phyloP scores from a whole-genome alignment of 1,140 invertebrate species.

The Trachymyrmex cornetzi region DNA sequence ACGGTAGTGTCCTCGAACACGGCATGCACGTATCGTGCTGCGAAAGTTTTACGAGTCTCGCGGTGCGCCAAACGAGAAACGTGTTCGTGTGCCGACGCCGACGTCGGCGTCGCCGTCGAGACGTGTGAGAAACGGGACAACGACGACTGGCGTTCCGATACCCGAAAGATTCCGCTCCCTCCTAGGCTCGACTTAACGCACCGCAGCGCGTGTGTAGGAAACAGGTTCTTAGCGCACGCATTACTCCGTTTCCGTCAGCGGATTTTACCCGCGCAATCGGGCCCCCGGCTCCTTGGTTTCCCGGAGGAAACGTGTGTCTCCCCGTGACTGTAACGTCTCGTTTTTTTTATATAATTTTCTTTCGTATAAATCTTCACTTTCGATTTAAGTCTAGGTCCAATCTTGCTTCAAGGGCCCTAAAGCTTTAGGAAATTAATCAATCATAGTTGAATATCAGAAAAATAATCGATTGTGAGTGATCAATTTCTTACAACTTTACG shows the following conservation, averaged over 20 bases:
- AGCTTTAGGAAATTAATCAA: too few species aligned
- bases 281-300: neutral
- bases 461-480: too few species aligned
- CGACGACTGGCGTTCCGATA: conserved; percentile 53
- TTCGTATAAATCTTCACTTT: neutral
- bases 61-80: conserved; percentile 74
- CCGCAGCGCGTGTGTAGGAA: conserved; percentile 71
- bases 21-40: conserved; percentile 78
- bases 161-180: conserved; percentile 63
- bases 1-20: conserved; percentile 77
- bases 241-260: conserved; percentile 58
- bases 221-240: conserved; percentile 73
- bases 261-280: conserved; percentile 30
- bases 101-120: conserved; percentile 71
- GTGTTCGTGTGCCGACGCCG: conserved; percentile 63
- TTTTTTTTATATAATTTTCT: neutral
- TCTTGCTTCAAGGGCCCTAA: too few species aligned
- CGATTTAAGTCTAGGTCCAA: neutral
- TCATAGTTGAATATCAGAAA: too few species aligned
- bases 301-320: neutral
- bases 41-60: conserved; percentile 75
- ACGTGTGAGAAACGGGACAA: conserved; percentile 71
- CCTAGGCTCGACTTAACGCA: conserved; percentile 73
- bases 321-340: neutral
- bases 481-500: too few species aligned